Conservation (phyloP, 2,888 invertebrate species). For the Nudaria mundana region DNA sequence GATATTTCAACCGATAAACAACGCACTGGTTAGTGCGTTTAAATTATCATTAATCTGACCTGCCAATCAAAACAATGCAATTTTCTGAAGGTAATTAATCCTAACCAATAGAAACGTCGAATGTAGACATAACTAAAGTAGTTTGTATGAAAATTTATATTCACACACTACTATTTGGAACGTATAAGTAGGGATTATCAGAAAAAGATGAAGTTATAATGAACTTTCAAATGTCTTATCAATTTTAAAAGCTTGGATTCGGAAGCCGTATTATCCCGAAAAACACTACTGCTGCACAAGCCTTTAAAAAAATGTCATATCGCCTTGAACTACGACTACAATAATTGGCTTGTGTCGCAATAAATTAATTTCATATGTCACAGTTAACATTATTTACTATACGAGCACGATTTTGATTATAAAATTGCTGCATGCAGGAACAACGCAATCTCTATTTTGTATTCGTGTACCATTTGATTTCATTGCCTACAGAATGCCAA, state of each 20-base stretch:
- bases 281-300: background rate
- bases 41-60: slow-evolving; percentile 6
- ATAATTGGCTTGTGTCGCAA: slow-evolving; percentile 2
- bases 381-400: background rate
- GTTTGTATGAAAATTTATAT: background rate
- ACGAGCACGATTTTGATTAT: background rate
- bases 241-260: too few species aligned
- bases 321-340: too few species aligned
- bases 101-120: background rate
- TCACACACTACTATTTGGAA: background rate
- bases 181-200: too few species aligned
- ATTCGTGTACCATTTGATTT: too few species aligned
- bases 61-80: slow-evolving; percentile 15
- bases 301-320: too few species aligned
- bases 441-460: slow-evolving; percentile 1
- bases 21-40: background rate
- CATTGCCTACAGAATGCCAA: too few species aligned
- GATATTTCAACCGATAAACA: background rate
- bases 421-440: slow-evolving; percentile 6
- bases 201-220: too few species aligned
- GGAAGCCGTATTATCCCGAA: too few species aligned
- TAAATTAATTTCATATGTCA: background rate
- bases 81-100: slow-evolving; percentile 14
- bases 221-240: too few species aligned
- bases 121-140: background rate